phyloP scores from a whole-genome alignment of 1,140 invertebrate genomes.

The Aphelinus certus region DNA sequence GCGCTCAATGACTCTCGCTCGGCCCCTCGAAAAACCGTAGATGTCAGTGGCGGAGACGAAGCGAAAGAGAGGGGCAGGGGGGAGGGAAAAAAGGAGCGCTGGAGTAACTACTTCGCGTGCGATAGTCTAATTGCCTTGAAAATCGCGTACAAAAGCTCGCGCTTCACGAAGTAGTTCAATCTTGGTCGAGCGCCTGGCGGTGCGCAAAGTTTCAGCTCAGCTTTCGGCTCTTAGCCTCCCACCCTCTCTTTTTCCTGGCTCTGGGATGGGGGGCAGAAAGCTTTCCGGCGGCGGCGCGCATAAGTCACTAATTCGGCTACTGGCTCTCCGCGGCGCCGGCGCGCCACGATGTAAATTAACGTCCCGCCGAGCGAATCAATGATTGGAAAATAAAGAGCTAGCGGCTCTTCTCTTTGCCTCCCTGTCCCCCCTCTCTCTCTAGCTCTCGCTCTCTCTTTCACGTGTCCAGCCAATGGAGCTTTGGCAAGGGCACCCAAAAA shows the following conservation, averaged over 20 bases:
- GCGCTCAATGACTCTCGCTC: no score
- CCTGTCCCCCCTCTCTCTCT: no score
- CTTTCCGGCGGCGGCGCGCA: neutral
- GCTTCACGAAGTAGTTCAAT: constrained; percentile 24
- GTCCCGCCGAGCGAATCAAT: constrained; percentile 28
- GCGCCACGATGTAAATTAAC: constrained; percentile 35
- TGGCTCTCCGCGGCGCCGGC: neutral
- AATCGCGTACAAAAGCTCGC: constrained; percentile 31
- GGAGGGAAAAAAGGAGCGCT: neutral
- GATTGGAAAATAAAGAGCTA: constrained; percentile 26
- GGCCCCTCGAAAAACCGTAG: no score
- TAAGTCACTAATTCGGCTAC: constrained; percentile 26
- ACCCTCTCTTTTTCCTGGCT: neutral
- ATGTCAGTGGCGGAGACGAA: neutral
- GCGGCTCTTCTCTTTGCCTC: no score
- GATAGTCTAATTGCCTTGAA: constrained; percentile 37
- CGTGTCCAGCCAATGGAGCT: no score
- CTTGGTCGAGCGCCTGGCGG: constrained; percentile 4
- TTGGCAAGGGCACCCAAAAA: no score
- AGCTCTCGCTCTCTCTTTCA: no score
- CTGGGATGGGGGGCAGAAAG: neutral
- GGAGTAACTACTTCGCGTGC: constrained; percentile 1
- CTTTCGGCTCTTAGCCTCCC: constrained; percentile 16
- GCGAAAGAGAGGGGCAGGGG: no score
- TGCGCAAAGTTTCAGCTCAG: constrained; percentile 31